Conservation (phyloP, 2,113 vertebrate species). For the Mesocricetus auratus region DNA sequence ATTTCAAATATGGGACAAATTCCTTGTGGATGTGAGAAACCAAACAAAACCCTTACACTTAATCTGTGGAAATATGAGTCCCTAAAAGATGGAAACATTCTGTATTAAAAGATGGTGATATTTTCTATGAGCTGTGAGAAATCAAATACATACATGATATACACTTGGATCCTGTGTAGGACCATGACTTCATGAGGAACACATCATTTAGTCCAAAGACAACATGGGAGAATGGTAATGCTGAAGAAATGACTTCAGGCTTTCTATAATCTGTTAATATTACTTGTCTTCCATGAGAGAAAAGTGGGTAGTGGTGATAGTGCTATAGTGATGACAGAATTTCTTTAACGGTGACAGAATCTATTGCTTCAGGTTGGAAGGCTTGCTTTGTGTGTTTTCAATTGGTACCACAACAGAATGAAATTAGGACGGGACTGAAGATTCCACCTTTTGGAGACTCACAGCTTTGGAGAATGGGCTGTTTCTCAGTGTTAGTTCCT, state of each 20-base stretch:
- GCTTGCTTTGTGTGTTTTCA: not conserved
- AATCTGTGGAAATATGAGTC: slow-evolving; percentile 44
- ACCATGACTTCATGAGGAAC: slow-evolving; percentile 28
- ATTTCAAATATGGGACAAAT: slow-evolving; percentile 16
- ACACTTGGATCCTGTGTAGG: not conserved
- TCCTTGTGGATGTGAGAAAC: not conserved
- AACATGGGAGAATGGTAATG: not conserved
- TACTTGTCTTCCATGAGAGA: not conserved
- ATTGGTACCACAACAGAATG: slow-evolving; percentile 21
- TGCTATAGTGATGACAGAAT: not conserved
- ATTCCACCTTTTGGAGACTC: not conserved
- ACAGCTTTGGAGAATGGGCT: not conserved
- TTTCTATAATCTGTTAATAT: slow-evolving; percentile 34
- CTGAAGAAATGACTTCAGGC: not conserved
- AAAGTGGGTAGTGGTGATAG: not conserved
- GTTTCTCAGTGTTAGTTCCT: not conserved
- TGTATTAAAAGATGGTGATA: slow-evolving; percentile 43
- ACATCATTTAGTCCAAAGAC: slow-evolving; percentile 24
- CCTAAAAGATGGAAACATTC: slow-evolving; percentile 38
- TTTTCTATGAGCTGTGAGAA: not conserved
- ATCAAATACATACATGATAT: slow-evolving; percentile 31
- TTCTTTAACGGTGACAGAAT: not conserved
- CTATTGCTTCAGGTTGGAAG: not conserved
- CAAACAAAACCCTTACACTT: not conserved
- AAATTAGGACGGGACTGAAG: not conserved